Conservation (phyloP, 2,888 invertebrate species). For the Pogonocherus hispidulus region DNA sequence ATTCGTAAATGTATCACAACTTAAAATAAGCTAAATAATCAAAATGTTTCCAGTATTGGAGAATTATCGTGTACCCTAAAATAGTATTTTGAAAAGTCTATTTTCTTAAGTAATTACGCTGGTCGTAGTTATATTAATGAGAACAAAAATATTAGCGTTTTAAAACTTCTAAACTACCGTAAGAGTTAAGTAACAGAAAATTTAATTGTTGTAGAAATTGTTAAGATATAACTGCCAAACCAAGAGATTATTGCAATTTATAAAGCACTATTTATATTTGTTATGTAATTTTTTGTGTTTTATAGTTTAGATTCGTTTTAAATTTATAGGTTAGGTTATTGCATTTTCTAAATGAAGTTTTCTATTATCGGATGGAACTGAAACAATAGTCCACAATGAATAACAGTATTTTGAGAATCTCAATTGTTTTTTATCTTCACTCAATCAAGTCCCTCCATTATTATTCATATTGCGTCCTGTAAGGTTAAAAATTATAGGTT, state of each 20-base stretch:
- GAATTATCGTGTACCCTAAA: not conserved
- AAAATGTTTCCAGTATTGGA: not conserved
- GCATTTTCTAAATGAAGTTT: not conserved
- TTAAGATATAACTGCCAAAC: slow-evolving; percentile 22
- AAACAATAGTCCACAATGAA: slow-evolving; percentile 11
- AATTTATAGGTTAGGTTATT: slow-evolving; percentile 9
- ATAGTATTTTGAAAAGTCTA: slow-evolving; percentile 18
- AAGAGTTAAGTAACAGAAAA: not conserved
- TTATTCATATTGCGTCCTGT: slow-evolving; percentile 20
- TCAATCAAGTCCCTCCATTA: slow-evolving; percentile 24
- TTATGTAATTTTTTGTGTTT: slow-evolving; percentile 11
- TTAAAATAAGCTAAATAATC: not conserved
- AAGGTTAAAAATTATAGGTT: slow-evolving; percentile 10
- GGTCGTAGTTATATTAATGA: slow-evolving; percentile 43
- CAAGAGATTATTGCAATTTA: slow-evolving; percentile 19
- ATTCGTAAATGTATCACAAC: slow-evolving; percentile 1
- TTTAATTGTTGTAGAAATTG: slow-evolving; percentile 17
- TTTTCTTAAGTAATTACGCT: slow-evolving; percentile 47
- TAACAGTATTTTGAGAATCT: not conserved
- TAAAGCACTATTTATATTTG: slow-evolving; percentile 21
- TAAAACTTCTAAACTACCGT: not conserved
- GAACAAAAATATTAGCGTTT: not conserved
- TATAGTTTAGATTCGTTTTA: slow-evolving; percentile 7
- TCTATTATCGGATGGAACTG: not conserved
- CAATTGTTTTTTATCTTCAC: slow-evolving; percentile 16